phyloP scores from a whole-genome alignment of 1,140 invertebrate genomes.

The Cephus cinctus region DNA sequence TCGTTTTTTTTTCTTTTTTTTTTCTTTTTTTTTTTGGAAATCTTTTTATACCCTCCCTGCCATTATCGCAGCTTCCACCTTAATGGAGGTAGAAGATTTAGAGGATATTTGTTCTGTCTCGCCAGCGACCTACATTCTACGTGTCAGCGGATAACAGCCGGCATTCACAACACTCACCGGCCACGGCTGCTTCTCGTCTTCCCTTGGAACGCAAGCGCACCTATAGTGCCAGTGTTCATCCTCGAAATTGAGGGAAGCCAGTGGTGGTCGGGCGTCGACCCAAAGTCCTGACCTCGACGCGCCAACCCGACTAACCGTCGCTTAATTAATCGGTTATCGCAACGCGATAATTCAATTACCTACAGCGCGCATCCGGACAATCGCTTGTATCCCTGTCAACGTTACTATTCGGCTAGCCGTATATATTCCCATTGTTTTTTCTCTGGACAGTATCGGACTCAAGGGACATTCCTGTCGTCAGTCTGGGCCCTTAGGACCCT shows the following conservation, averaged over 20 bases:
- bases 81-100: neutral
- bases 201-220: neutral
- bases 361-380: neutral
- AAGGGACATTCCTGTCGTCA: slow-evolving; percentile 30
- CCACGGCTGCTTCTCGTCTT: neutral
- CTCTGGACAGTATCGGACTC: slow-evolving; percentile 16
- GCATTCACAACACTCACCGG: neutral
- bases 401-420: neutral
- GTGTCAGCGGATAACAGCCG: neutral
- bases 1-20: too few relatives aligned
- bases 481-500: slow-evolving; percentile 11
- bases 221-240: too few relatives aligned
- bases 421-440: slow-evolving; percentile 1
- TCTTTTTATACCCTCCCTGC: too few relatives aligned
- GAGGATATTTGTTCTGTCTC: neutral
- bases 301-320: neutral
- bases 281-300: too few relatives aligned
- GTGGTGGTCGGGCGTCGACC: too few relatives aligned
- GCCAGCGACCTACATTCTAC: neutral
- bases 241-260: too few relatives aligned
- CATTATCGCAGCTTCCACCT: too few relatives aligned
- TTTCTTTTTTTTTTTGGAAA: too few relatives aligned
- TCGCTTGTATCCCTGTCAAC: neutral
- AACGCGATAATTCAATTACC: neutral
- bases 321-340: neutral